Conservation (phyloP, 2,797 vertebrate genomes). For the Spinus pinus region DNA sequence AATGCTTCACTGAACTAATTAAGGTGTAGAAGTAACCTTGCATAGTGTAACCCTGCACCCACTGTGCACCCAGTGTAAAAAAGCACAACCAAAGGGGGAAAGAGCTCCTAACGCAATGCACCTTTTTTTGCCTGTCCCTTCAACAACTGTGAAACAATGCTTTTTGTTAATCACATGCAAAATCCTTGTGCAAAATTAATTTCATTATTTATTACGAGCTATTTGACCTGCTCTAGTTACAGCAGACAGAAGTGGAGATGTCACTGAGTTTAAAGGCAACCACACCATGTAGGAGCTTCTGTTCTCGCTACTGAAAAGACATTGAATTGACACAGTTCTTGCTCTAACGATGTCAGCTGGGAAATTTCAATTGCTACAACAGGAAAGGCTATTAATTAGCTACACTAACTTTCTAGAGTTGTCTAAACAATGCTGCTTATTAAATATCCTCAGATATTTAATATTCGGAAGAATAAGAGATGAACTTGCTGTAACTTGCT, state of each 20-base stretch:
- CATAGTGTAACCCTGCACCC: neutral
- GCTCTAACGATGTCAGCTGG: neutral
- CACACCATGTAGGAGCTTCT: neutral
- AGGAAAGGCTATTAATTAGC: neutral
- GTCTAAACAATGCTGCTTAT: neutral
- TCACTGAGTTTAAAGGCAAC: neutral
- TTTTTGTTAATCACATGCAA: neutral
- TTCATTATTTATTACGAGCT: neutral
- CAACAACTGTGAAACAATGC: neutral
- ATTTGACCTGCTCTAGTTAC: neutral
- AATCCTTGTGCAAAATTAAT: neutral
- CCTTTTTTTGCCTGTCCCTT: neutral
- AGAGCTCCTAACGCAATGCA: neutral
- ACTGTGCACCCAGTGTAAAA: neutral
- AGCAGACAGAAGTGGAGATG: neutral
- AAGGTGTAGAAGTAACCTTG: neutral
- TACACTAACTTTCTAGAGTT: neutral
- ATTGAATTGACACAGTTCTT: neutral
- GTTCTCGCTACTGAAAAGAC: neutral
- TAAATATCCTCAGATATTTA: neutral
- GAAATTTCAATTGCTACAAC: neutral
- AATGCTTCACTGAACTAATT: neutral
- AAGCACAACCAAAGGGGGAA: neutral
- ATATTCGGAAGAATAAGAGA: neutral
- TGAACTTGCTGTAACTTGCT: conserved; percentile 17